phyloP scores from a whole-genome alignment of 2,888 invertebrate genomes.

The Strigamia maritima region DNA sequence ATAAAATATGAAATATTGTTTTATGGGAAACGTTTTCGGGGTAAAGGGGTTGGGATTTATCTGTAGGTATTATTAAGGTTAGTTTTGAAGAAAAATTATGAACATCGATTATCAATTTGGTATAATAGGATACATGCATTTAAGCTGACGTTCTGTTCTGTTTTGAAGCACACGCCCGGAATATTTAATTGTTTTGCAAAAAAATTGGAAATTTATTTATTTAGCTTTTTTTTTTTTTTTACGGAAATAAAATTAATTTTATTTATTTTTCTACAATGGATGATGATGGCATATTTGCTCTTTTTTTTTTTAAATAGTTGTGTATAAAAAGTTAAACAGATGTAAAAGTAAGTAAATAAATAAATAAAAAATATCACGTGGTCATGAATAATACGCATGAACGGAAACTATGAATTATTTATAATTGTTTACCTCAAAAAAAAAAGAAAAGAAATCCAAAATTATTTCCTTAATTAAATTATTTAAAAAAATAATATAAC shows the following conservation, averaged over 20 bases:
- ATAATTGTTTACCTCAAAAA: not conserved
- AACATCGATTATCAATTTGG: slow-evolving; percentile 15
- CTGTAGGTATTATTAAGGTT: not conserved
- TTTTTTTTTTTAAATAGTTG: not conserved
- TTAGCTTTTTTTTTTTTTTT: not conserved
- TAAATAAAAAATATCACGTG: not conserved
- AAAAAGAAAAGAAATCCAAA: not conserved
- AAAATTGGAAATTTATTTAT: not conserved
- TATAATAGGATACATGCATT: slow-evolving; percentile 10
- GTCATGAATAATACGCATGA: not conserved
- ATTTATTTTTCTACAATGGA: not conserved
- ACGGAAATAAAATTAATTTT: not conserved
- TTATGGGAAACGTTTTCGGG: not conserved
- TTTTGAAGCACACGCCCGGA: slow-evolving; percentile 10
- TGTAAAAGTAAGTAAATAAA: too few species aligned
- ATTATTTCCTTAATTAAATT: not conserved
- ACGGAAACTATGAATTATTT: not conserved
- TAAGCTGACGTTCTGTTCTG: not conserved
- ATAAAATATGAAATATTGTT: too few species aligned
- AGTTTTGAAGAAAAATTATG: not conserved
- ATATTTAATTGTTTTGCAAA: slow-evolving; percentile 9
- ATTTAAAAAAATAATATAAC: not conserved
- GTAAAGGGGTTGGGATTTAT: not conserved
- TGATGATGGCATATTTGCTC: not conserved
- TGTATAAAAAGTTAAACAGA: not conserved